Evolutionary conservation across 2,888 invertebrate species (phyloP), one percentile per base, ranked within the genome.

Genomic region (Junonia oenone): DNA sequence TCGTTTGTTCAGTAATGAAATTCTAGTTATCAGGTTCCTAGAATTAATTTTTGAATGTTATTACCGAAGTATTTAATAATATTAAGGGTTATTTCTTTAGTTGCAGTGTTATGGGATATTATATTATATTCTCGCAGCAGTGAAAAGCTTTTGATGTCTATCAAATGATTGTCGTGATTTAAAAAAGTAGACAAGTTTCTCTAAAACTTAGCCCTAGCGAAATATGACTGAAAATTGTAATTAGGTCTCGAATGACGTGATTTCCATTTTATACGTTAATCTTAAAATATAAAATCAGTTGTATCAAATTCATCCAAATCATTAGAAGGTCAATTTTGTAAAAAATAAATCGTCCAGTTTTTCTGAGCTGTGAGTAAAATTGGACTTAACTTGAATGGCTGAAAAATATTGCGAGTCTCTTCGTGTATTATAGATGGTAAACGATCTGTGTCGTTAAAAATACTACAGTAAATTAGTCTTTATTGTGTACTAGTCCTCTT

Each of bases 371-470:
- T 6, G 22, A 43, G 13, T 43, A 15, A 37, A 37, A 37, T 15
- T 15, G 26, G 6, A 26, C 43, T 6, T 11, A 43, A 26, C 43
- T 22, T 15, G 15, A 43, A 43, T 13, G 43, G 22, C 43, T 43
- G 43, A 22, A 13, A 43, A 13, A 14, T 37, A 37, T 15, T 13
- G 43, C 43, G 43, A 26, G n/a, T 22, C 35, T 55, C 27, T 45
- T 55, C 37, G 49, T 49, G 43, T 43, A 26, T 43, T 26, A 43
- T 43, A 43, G 26, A 43, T n/a, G 43, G 43, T 43, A 13, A 43
- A 43, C 43, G 43, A 43, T 43, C 46, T 46, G 46, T 45, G 40
- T 46, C 43, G 35, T 43, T 43, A 26, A 43, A 22, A 26, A 26
- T 43, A 26, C 17, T 43, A 22, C 43, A 43, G 43, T 43, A 43